phyloP scores from a whole-genome alignment of 1,140 invertebrate species.

The Drosophila arawakana region DNA sequence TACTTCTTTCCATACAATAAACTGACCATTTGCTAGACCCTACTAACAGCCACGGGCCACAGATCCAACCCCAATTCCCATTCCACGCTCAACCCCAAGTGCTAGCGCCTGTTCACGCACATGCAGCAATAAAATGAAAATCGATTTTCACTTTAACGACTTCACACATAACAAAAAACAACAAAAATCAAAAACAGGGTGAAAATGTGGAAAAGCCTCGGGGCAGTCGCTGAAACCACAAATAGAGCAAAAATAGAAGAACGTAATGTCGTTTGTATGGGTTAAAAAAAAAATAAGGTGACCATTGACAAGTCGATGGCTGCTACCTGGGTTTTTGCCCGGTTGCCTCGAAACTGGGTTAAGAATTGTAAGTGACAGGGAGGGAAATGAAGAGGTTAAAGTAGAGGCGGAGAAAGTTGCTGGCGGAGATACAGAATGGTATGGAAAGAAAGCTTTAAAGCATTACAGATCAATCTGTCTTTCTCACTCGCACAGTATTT shows the following conservation, averaged over 20 bases:
- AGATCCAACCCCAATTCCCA: not conserved
- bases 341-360: constrained; percentile 57
- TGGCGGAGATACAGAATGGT: not conserved
- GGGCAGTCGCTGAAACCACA: constrained; percentile 62
- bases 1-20: not conserved
- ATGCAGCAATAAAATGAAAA: constrained; percentile 77
- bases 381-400: not conserved
- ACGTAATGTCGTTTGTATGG: constrained; percentile 48
- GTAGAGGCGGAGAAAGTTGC: not conserved
- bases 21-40: constrained; percentile 24
- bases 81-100: not conserved
- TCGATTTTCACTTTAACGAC: constrained; percentile 82
- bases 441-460: not conserved
- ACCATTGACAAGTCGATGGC: constrained; percentile 39
- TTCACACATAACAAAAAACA: constrained; percentile 66
- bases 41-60: constrained; percentile 28
- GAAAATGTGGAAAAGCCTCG: constrained; percentile 61
- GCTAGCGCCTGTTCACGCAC: constrained; percentile 44
- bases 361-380: constrained; percentile 59
- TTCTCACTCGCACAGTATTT: not conserved
- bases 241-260: constrained; percentile 54
- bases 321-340: constrained; percentile 12
- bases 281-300: constrained; percentile 46
- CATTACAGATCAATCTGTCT: constrained; percentile 4
- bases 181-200: constrained; percentile 33